phyloP scores from a whole-genome alignment of 23 tunicate species.

The Styela plicata region DNA sequence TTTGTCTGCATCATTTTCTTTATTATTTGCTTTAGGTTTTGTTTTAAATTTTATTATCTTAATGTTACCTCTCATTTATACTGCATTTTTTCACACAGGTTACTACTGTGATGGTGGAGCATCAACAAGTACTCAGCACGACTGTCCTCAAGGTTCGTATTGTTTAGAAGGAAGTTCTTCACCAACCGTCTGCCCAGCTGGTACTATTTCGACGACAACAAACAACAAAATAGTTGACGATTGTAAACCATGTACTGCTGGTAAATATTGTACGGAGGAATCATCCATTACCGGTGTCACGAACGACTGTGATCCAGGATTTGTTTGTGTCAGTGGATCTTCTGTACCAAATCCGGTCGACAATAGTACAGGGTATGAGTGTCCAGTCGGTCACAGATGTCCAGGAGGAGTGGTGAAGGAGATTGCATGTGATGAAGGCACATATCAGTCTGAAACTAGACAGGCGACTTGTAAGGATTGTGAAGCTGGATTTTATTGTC shows the following conservation, averaged over 20 bases:
- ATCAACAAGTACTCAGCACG: slow-evolving; percentile 23
- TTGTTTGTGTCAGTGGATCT: slow-evolving; percentile 78
- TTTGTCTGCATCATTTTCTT: too few relatives aligned
- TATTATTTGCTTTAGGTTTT: too few relatives aligned
- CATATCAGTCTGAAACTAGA: slow-evolving; percentile 52
- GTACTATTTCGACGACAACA: slow-evolving; percentile 34
- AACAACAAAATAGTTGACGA: slow-evolving; percentile 25
- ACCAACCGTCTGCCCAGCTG: slow-evolving; percentile 64
- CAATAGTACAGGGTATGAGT: slow-evolving; percentile 52
- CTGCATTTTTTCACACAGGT: slow-evolving; percentile 30
- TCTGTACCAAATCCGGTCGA: slow-evolving; percentile 56
- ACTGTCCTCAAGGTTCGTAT: slow-evolving; percentile 57
- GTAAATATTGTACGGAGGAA: slow-evolving; percentile 57
- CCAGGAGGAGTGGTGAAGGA: slow-evolving; percentile 28
- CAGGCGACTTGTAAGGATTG: slow-evolving; percentile 48
- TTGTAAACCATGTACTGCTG: slow-evolving; percentile 58
- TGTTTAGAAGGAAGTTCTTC: slow-evolving; percentile 52
- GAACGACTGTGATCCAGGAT: slow-evolving; percentile 50
- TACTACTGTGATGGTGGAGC: slow-evolving; percentile 73
- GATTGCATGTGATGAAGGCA: slow-evolving; percentile 30
- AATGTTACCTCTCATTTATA: too few relatives aligned
- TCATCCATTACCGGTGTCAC: slow-evolving; percentile 26
- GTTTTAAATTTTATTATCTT: too few relatives aligned
- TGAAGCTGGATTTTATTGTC: slow-evolving; percentile 63
- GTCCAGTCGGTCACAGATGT: slow-evolving; percentile 74